These are phyloP conservation scores for Apostichopus californicus DNA, from an alignment of 35 echinoderm and acorn worm species.

Conservation along the genomic window DNA sequence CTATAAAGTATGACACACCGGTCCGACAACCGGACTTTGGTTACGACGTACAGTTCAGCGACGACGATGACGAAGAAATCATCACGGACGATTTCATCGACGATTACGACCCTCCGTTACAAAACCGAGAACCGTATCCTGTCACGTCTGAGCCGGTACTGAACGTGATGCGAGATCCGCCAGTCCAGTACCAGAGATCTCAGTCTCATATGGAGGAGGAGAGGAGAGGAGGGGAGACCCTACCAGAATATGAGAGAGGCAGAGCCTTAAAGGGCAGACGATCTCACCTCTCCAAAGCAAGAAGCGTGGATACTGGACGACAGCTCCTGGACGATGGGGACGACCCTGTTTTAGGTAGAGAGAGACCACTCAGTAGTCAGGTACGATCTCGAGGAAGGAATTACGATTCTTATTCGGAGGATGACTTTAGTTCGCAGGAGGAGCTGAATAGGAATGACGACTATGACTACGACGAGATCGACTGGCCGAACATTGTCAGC, in stretches of 20 bases:
- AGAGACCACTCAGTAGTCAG: not conserved
- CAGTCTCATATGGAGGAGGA: constrained; percentile 28
- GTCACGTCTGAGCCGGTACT: constrained; percentile 16
- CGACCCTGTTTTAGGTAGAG: constrained; percentile 20
- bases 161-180: not conserved
- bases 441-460: constrained; percentile 8
- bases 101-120: not conserved
- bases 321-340: constrained; percentile 48
- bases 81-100: not conserved
- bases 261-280: not conserved
- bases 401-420: constrained; percentile 32
- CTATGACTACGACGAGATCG: not conserved
- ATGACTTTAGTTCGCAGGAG: constrained; percentile 19
- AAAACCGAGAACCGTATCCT: not conserved
- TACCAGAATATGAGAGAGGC: not conserved
- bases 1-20: constrained; percentile 3
- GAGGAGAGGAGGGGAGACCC: constrained; percentile 21
- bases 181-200: not conserved
- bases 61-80: constrained; percentile 35
- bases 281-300: constrained; percentile 41
- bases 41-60: constrained; percentile 57
- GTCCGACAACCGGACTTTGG: constrained; percentile 17
- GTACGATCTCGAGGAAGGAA: not conserved
- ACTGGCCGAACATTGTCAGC: not conserved
- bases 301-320: constrained; percentile 23